Base-by-base conservation (phyloP, 2,113 vertebrate species). In the Osmerus mordax region DNA sequence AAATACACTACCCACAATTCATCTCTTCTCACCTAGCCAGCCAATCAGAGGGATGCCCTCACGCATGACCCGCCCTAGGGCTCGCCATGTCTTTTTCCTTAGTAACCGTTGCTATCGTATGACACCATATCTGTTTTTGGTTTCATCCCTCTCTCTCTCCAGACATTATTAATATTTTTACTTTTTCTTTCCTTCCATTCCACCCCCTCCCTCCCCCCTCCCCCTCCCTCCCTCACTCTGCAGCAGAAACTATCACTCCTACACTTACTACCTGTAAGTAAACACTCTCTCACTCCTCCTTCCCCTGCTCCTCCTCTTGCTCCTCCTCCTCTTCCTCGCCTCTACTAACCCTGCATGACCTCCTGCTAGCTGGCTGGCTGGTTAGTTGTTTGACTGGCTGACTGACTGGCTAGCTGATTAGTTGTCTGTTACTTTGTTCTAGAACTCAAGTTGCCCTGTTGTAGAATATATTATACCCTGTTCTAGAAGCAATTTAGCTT, bases 221-320 rank as follows among this genome's bases (percentile, higher is more conserved):
- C 95, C 87, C 89, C 86, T 90, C 88, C 90, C 92, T 91, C 87
- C 92, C 89, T 91, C 93, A 91, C 91, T 94, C 93, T 95, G 93
- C 95, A 97, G 94, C 94, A 97, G 96, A 96, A 95, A 94, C 94
- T 96, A 95, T 96, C 94, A 96, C 92, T 96, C 95, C 91, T 93
- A 97, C 95, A 96, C 95, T 95, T 96, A 97, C 36, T 96, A 96
- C 94, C 95, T 96, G 95, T 97, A 95, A 97, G 95, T 97, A 97
- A 95, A 89, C 93, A 89, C 91, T 95, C 91, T 93, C 88, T 89
- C 83, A 73, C 58, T 47, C 85, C 85, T 88, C 89, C 91, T 86
- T 89, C 74, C 87, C 84, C 83, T 87, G 3, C 89, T 93, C 90
- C 90, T 89, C 88, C 72, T 91, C 89, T 86, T 56, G 4, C 54